These are phyloP conservation scores for Sinelater perroti DNA, from an alignment of 2,888 invertebrate species.

Conservation along the genomic window DNA sequence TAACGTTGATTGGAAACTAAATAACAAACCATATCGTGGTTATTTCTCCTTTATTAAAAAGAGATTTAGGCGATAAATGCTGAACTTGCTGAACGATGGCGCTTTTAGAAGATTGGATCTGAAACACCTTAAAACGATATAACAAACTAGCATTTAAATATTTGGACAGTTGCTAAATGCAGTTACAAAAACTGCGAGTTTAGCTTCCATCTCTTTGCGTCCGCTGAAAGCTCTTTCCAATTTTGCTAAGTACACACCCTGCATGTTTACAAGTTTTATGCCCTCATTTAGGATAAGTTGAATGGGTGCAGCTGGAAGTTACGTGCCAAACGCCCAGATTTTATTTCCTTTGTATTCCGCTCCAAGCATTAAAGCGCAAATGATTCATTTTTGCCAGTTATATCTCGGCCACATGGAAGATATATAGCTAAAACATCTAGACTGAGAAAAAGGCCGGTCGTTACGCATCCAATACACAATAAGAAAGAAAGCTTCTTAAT, in stretches of 20 bases:
- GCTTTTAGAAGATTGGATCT: not conserved
- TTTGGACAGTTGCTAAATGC: conserved; percentile 21
- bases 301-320: not conserved
- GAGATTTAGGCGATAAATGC: too few relatives aligned
- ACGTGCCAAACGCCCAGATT: not conserved
- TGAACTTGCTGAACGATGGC: too few relatives aligned
- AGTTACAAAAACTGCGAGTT: conserved; percentile 11
- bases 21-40: not conserved
- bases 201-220: conserved; percentile 13
- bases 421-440: not conserved
- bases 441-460: conserved; percentile 3
- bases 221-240: conserved; percentile 39
- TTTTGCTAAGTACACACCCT: conserved; percentile 42
- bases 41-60: not conserved
- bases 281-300: conserved; percentile 15
- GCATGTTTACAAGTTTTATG: conserved; percentile 43
- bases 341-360: not conserved
- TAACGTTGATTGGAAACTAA: conserved; percentile 31
- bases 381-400: conserved; percentile 9
- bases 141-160: too few relatives aligned
- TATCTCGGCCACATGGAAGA: conserved; percentile 1
- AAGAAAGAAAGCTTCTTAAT: conserved; percentile 42
- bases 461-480: conserved; percentile 17
- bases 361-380: not conserved
- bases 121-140: too few relatives aligned